phyloP scores from a whole-genome alignment of 2,113 vertebrate genomes.

The Collichthys lucidus region DNA sequence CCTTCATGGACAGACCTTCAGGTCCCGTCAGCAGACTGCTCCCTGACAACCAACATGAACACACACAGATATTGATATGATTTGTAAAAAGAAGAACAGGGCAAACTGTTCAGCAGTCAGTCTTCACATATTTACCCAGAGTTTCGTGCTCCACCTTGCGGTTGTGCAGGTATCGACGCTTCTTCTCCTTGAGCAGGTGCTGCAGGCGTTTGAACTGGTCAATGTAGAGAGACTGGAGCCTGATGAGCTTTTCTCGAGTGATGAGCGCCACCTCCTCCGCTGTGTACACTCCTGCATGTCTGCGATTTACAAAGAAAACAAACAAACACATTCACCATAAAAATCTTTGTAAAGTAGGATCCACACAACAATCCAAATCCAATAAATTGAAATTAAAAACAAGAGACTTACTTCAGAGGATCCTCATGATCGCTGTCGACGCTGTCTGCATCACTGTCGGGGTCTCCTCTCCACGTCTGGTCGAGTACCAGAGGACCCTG shows the following conservation, averaged over 20 bases:
- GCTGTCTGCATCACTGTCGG: slow-evolving; percentile 97
- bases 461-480: slow-evolving; percentile 97
- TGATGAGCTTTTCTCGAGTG: slow-evolving; percentile 95
- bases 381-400: not conserved
- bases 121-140: slow-evolving; percentile 78
- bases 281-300: slow-evolving; percentile 96
- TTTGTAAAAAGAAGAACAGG: not conserved
- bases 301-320: slow-evolving; percentile 56
- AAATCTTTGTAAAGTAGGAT: not conserved
- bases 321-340: not conserved
- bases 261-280: slow-evolving; percentile 98
- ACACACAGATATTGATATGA: not conserved
- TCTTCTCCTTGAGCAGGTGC: slow-evolving; percentile 97
- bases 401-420: slow-evolving; percentile 89
- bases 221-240: slow-evolving; percentile 97
- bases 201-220: slow-evolving; percentile 98
- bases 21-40: slow-evolving; percentile 93
- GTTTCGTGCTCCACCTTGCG: slow-evolving; percentile 93
- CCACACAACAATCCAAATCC: not conserved
- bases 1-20: slow-evolving; percentile 91
- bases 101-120: not conserved
- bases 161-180: slow-evolving; percentile 91
- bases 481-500: slow-evolving; percentile 91
- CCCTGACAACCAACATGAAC: slow-evolving; percentile 73
- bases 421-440: slow-evolving; percentile 98